phyloP scores from a whole-genome alignment of 2,888 invertebrate genomes.

The Molorchus minor region DNA sequence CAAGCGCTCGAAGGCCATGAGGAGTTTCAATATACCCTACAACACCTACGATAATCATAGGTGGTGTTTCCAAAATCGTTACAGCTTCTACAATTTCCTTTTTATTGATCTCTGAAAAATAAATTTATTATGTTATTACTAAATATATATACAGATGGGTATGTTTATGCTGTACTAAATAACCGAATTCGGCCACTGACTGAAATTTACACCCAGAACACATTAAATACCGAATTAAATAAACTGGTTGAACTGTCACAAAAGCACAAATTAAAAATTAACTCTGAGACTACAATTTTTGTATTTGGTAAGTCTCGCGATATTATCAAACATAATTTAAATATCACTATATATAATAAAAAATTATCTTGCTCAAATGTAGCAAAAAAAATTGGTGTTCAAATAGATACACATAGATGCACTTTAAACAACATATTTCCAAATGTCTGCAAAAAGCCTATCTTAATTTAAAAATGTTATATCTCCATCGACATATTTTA shows the following conservation, averaged over 20 bases:
- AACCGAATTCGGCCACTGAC: too few relatives aligned
- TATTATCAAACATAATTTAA: neutral
- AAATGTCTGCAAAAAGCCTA: conserved; percentile 4
- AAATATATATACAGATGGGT: too few relatives aligned
- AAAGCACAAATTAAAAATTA: too few relatives aligned
- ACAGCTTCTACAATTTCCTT: conserved; percentile 99
- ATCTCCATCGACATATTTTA: neutral
- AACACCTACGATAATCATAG: conserved; percentile 96
- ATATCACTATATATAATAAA: neutral
- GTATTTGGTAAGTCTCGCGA: neutral
- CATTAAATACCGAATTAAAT: too few relatives aligned
- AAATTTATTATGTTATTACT: too few relatives aligned
- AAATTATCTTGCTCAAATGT: neutral
- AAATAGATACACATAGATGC: neutral
- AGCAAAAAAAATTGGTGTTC: conserved; percentile 1
- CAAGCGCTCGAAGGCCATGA: conserved; percentile 92
- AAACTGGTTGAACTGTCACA: too few relatives aligned
- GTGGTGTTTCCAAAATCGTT: conserved; percentile 97
- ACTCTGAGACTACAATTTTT: too few relatives aligned
- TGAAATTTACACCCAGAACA: too few relatives aligned
- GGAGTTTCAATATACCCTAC: conserved; percentile 99
- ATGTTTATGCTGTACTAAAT: neutral
- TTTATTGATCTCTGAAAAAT: conserved; percentile 91
- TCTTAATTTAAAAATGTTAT: neutral
- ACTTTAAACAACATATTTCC: conserved; percentile 3